phyloP scores from a whole-genome alignment of 2,113 vertebrate species.

The Alosa alosa region DNA sequence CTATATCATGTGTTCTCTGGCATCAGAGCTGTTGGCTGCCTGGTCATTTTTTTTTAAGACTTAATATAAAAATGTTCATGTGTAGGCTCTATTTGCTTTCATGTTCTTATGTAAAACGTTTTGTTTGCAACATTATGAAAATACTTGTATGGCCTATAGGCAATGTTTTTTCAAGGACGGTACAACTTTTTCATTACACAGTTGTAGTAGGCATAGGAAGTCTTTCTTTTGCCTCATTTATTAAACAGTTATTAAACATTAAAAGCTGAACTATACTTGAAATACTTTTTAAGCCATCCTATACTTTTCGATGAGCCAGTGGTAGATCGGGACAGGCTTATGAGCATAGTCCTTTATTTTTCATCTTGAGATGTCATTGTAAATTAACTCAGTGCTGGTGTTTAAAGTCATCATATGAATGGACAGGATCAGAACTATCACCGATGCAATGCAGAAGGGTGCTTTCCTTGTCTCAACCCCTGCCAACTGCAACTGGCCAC shows the following conservation, averaged over 20 bases:
- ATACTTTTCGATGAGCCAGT: not conserved
- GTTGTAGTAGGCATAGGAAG: not conserved
- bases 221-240: not conserved
- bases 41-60: not conserved
- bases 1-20: not conserved
- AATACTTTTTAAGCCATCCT: not conserved
- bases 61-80: not conserved
- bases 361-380: constrained; percentile 20
- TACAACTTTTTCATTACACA: not conserved
- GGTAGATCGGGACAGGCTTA: not conserved
- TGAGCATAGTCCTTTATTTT: not conserved
- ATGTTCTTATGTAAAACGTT: no score
- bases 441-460: constrained; percentile 32
- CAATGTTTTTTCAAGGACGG: not conserved
- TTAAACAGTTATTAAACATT: not conserved
- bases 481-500: constrained; percentile 33
- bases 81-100: not conserved
- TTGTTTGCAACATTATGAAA: no score
- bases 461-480: constrained; percentile 36
- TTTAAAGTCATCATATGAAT: constrained; percentile 23
- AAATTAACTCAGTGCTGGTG: constrained; percentile 16
- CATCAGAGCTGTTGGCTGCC: not conserved
- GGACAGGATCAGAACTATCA: constrained; percentile 33
- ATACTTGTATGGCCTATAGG: no score
- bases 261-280: not conserved